Base-by-base conservation (phyloP, 2,888 invertebrate genomes). In the Aspidiotus destructor region DNA sequence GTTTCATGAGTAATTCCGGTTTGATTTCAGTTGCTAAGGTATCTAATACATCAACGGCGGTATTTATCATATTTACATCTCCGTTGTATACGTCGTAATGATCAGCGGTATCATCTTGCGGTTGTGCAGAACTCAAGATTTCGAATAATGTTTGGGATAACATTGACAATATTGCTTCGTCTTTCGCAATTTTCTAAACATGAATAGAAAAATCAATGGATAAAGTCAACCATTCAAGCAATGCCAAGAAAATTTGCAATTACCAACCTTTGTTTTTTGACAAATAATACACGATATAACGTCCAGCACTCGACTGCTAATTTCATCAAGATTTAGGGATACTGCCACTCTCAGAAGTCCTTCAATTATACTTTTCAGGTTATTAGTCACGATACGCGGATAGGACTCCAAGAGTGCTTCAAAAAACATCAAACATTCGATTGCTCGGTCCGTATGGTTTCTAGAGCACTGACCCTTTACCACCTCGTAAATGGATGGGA, bases 151-250 rank as follows among this genome's bases (percentile, higher is more conserved):
- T 65, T 48, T 65, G 58, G 40, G 42, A 65, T 40, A 65, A 15
- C 58, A 58, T 65, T 48, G 57, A 58, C 17, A 65, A 28, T 42
- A 65, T 57, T 9, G 41, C 57, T 40, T 65, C 57, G 13, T 65
- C 65, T 48, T 65, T 65, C n/a, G 58, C 65, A 28, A 65, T 65
- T 65, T 65, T 65, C 65, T 65, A 17, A n/a, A 58, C 57, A 15
- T 48, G 3, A 61, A 41, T 9, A 2, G 1, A 15, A 17, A 3
- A 15, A 55, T 16, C 5, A 17, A 58, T 58, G 40, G 7, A 17
- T 13, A 40, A 28, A 28, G 6, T 8, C 15, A 58, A 17, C 1
- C 40, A 1, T 58, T 13, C 7, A 2, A 13, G 28, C 10, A 2
- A 58, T 7, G 40, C 7, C 28, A 40, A 48, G 2, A 3, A 13